These are phyloP conservation scores for Ophiothrix spiculata DNA, from an alignment of 35 echinoderm and acorn worm species.

Conservation along the genomic window DNA sequence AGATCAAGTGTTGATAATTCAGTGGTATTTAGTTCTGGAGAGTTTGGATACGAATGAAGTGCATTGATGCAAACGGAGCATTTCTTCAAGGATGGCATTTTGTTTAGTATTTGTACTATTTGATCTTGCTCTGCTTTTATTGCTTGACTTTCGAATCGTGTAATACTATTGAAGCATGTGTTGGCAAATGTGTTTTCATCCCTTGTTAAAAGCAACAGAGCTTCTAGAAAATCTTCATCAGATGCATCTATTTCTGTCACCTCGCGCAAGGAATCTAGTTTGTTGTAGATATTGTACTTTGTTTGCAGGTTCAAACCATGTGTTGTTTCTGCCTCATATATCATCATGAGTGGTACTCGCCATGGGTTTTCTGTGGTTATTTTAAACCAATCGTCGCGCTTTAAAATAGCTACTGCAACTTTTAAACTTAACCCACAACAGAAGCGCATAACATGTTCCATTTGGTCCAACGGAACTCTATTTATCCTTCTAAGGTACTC, in stretches of 20 bases:
- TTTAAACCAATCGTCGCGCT: not conserved
- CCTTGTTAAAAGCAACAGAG: not conserved
- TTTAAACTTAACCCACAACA: not conserved
- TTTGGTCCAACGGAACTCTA: not conserved
- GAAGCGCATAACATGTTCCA: slow-evolving; percentile 12
- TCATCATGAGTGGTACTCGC: not conserved
- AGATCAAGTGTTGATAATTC: not conserved
- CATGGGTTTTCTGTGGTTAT: too few species aligned
- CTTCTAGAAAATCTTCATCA: not conserved
- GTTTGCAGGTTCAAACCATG: not conserved
- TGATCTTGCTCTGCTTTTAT: not conserved
- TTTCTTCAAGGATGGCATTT: not conserved
- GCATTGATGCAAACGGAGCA: not conserved
- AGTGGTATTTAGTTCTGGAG: not conserved
- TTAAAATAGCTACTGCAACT: not conserved
- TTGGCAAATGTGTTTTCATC: not conserved
- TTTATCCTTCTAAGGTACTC: not conserved
- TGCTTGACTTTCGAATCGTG: not conserved
- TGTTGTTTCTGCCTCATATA: not conserved
- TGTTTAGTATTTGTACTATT: not conserved
- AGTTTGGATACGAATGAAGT: not conserved
- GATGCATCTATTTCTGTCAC: not conserved
- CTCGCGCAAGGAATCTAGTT: too few species aligned
- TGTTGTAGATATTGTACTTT: not conserved
- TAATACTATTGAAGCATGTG: not conserved